These are phyloP conservation scores for Cladorhizidae sp. DNA, from an alignment of 37 sponge, comb jelly and placozoan species.

Conservation along the genomic window DNA sequence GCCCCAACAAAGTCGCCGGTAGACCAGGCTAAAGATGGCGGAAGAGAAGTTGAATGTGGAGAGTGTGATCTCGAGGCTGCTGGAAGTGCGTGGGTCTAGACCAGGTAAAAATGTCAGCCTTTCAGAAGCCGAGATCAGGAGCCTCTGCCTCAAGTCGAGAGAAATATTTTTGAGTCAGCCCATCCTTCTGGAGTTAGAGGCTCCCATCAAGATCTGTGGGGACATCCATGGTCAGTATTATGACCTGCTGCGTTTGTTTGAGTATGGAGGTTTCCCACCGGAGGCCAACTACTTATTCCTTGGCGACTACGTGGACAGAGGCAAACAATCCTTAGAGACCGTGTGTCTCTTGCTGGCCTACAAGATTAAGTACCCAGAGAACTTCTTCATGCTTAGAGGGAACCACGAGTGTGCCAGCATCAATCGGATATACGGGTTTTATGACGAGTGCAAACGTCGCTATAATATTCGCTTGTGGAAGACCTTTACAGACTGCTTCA, in stretches of 20 bases:
- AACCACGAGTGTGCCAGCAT: constrained; percentile 99
- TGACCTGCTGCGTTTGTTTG: constrained; percentile 90
- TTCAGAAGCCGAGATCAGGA: constrained; percentile 84
- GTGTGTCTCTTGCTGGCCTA: constrained; percentile 98
- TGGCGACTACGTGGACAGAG: constrained; percentile 95
- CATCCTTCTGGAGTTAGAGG: constrained; percentile 89
- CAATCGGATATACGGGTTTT: constrained; percentile 99
- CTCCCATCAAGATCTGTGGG: constrained; percentile 93
- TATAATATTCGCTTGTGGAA: constrained; percentile 99
- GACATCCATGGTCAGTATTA: constrained; percentile 98
- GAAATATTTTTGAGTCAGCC: constrained; percentile 95
- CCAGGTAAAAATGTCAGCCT: constrained; percentile 93
- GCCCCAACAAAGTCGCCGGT: too few species aligned
- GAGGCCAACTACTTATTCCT: constrained; percentile 95
- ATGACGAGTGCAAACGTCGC: constrained; percentile 98
- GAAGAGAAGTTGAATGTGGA: constrained; percentile 80
- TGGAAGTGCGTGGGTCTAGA: constrained; percentile 89
- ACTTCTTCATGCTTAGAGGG: constrained; percentile 97
- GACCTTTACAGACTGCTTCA: constrained; percentile 99
- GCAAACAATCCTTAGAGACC: constrained; percentile 95
- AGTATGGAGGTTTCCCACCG: constrained; percentile 96
- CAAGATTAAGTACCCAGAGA: constrained; percentile 99
- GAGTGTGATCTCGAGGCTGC: constrained; percentile 79
- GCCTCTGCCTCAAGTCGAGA: constrained; percentile 86
- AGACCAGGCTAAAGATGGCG: constrained; percentile 28